Evolutionary conservation across 2,888 invertebrate species (phyloP).

Genomic region (Mallateleia sp.): DNA sequence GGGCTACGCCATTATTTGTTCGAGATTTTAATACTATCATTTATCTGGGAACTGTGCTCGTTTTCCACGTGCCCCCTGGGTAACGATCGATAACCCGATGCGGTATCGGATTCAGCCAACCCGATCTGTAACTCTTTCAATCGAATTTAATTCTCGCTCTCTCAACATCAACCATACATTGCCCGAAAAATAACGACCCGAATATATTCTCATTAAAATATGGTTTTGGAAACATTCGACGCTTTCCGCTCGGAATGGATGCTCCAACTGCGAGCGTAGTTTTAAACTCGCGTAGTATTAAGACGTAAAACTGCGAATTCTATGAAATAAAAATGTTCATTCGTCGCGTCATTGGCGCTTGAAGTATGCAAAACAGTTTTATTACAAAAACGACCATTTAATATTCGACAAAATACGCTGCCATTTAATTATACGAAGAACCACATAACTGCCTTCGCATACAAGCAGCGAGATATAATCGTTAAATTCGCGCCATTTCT

Average conservation of each 20-base stretch:
- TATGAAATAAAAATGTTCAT: slow-evolving; percentile 30
- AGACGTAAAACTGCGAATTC: slow-evolving; percentile 24
- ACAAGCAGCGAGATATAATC: slow-evolving; percentile 76
- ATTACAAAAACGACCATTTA: slow-evolving; percentile 40
- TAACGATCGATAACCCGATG: too few relatives aligned
- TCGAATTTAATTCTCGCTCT: slow-evolving; percentile 56
- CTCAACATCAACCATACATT: not conserved
- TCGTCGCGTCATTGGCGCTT: slow-evolving; percentile 47
- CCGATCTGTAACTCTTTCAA: too few relatives aligned
- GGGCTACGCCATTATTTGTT: slow-evolving; percentile 72
- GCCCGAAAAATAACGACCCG: slow-evolving; percentile 12
- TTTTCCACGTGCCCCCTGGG: too few relatives aligned
- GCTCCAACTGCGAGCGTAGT: too few relatives aligned
- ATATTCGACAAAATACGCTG: slow-evolving; percentile 77
- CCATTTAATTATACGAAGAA: slow-evolving; percentile 81
- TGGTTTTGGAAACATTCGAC: not conserved
- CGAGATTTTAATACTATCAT: slow-evolving; percentile 75
- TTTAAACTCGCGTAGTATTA: slow-evolving; percentile 15
- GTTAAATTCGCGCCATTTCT: slow-evolving; percentile 80
- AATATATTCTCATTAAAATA: not conserved
- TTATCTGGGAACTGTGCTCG: slow-evolving; percentile 77
- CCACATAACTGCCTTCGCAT: slow-evolving; percentile 52
- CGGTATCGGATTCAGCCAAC: too few relatives aligned
- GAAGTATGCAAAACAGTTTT: slow-evolving; percentile 50
- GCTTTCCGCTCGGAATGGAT: too few relatives aligned